These are phyloP conservation scores for Siphamia tubifer DNA, from an alignment of 2,113 vertebrate species.

Conservation along the genomic window DNA sequence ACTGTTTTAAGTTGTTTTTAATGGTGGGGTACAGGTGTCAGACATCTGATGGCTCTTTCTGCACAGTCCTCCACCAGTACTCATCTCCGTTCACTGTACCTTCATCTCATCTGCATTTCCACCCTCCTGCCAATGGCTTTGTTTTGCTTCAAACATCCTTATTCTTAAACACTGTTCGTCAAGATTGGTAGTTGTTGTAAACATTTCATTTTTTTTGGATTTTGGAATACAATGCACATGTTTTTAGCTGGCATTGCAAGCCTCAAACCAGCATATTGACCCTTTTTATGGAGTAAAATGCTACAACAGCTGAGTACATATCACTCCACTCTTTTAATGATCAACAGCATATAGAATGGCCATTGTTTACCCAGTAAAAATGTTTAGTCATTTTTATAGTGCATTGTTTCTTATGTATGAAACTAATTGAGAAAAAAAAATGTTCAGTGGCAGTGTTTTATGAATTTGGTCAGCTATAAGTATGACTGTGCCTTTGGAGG, in stretches of 20 bases:
- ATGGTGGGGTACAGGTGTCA: slow-evolving; percentile 20
- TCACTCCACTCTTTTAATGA: slow-evolving; percentile 55
- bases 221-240: slow-evolving; percentile 29
- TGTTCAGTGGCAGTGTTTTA: slow-evolving; percentile 78
- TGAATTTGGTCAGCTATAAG: slow-evolving; percentile 79
- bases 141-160: slow-evolving; percentile 56
- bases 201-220: slow-evolving; percentile 17
- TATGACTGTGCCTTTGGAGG: slow-evolving; percentile 85
- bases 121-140: slow-evolving; percentile 45
- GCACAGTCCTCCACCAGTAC: slow-evolving; percentile 36
- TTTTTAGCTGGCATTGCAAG: slow-evolving; percentile 20
- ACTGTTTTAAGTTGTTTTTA: slow-evolving; percentile 14
- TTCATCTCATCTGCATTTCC: slow-evolving; percentile 30
- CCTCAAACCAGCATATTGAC: slow-evolving; percentile 69
- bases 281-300: slow-evolving; percentile 34
- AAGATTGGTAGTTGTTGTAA: slow-evolving; percentile 19
- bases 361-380: slow-evolving; percentile 61
- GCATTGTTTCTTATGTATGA: slow-evolving; percentile 74
- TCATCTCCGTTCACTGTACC: slow-evolving; percentile 7
- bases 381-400: slow-evolving; percentile 67
- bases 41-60: slow-evolving; percentile 17
- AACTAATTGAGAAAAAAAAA: slow-evolving; percentile 52
- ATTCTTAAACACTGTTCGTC: slow-evolving; percentile 58
- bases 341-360: slow-evolving; percentile 51
- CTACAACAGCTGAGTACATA: slow-evolving; percentile 56